Evolutionary conservation across 2,888 invertebrate species (phyloP), one percentile per base, ranked within the genome.

Genomic region (Synanthedon vespiformis): DNA sequence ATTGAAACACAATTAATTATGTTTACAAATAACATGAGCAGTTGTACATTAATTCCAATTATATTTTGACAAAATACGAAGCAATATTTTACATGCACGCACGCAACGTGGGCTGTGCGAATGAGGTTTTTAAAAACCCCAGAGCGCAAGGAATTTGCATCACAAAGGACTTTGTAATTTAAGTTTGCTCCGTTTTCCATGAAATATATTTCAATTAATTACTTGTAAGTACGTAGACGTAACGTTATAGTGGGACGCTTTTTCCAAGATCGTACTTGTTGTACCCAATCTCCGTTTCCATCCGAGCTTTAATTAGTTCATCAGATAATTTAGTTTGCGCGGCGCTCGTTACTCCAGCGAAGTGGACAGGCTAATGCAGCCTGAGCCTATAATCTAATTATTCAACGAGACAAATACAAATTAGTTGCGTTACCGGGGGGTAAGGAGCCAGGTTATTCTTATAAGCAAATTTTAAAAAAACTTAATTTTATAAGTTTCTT

Each of bases 271-370:
- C 64, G 64, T 62, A 63, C 65, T 72, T 72, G 68, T 72, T 75
- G 72, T 74, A 68, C 56, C 62, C 65, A 66, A 74, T 67, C 69
- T 59, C 65, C 63, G 55, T 57, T 52, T 59, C 70, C 66, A 72
- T 70, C 68, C 64, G 58, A 59, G 68, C 69, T 73, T 71, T 73
- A 79, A 80, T 80, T 80, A 77, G 76, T 78, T 76, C 74, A 77
- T 77, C 72, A 65, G 73, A 80, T 81, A 81, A 81, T 79, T 77
- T 70, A 74, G 77, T 82, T 80, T 77, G 73, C 69, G 64, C 70
- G 65, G 65, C 64, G 73, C 79, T 79, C 76, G 80, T 80, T 79
- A 79, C 65, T 65, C 68, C 66, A 61, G 65, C 71, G 70, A 70
- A 76, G 72, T 76, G 77, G 74, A 77, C 73, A 60, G 67, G 67